Percentiles rank a stretch among this genome's conserved stretches.
Evolutionary conservation across 64 coral and sea anemone species (phyloP).

Genomic region (Montipora cactus): DNA sequence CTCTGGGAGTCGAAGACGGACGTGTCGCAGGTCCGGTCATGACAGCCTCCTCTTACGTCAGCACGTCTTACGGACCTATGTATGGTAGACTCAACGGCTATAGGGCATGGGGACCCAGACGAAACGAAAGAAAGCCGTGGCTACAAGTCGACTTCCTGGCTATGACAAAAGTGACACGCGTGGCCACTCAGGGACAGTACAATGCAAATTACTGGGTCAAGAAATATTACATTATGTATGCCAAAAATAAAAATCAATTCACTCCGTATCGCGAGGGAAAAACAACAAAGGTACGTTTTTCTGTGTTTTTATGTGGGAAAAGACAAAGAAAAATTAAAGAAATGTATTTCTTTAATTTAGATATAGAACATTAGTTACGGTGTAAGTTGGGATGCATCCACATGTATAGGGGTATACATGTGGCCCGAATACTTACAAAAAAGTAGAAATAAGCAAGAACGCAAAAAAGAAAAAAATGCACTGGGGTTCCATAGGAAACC

Average conservation of each 20-base stretch:
- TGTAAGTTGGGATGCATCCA: no score
- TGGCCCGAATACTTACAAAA: no score
- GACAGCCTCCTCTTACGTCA: slow-evolving; percentile 69
- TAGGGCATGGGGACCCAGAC: slow-evolving; percentile 33
- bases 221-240: slow-evolving; percentile 30
- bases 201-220: slow-evolving; percentile 52
- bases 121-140: slow-evolving; percentile 48
- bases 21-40: slow-evolving; percentile 23
- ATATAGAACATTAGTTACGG: no score
- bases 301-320: no score
- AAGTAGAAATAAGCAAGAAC: no score
- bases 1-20: slow-evolving; percentile 51
- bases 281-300: slow-evolving; percentile 42
- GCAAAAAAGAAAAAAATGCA: no score
- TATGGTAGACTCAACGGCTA: slow-evolving; percentile 52
- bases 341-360: no score
- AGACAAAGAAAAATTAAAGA: no score
- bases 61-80: slow-evolving; percentile 15
- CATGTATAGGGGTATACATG: no score
- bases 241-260: neutral
- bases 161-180: slow-evolving; percentile 72
- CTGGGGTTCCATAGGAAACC: no score
- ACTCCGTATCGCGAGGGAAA: slow-evolving; percentile 28
- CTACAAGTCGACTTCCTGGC: slow-evolving; percentile 63
- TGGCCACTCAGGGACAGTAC: slow-evolving; percentile 64